Percentiles rank a stretch among this genome's conserved stretches.
Conservation (phyloP, 2,888 invertebrate species). For the Phlogophora meticulosa region DNA sequence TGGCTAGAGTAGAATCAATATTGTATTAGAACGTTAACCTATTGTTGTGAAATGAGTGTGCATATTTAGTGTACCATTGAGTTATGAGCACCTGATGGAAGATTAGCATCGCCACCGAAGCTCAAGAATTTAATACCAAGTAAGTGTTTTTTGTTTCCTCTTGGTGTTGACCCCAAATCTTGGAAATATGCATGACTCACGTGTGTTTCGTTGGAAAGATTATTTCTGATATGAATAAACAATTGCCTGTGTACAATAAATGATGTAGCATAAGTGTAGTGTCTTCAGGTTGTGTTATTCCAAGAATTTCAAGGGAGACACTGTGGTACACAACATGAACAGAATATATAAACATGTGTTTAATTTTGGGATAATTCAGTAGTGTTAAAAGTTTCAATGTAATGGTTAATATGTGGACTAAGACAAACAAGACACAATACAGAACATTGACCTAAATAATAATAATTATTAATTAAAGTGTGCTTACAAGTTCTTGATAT, state of each 20-base stretch:
- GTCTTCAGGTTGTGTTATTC: constrained; percentile 10
- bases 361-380: constrained; percentile 2
- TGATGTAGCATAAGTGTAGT: constrained; percentile 3
- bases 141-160: constrained; percentile 65
- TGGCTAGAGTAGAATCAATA: constrained; percentile 80
- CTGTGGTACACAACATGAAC: background rate
- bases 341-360: constrained; percentile 27
- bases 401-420: background rate
- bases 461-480: background rate
- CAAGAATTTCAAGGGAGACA: constrained; percentile 4
- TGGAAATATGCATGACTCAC: constrained; percentile 60
- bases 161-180: constrained; percentile 32
- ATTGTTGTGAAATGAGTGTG: constrained; percentile 85
- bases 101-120: constrained; percentile 48
- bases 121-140: constrained; percentile 63
- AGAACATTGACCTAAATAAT: background rate
- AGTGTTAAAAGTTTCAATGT: constrained; percentile 1
- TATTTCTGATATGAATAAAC: constrained; percentile 47
- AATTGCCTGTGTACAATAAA: constrained; percentile 28
- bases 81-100: constrained; percentile 77
- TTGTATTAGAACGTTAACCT: constrained; percentile 73
- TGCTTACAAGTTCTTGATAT: background rate
- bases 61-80: constrained; percentile 78
- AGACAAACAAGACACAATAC: background rate
- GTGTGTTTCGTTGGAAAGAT: constrained; percentile 38